These are phyloP conservation scores for Antitype chi DNA, from an alignment of 2,888 invertebrate genomes.

Conservation along the genomic window DNA sequence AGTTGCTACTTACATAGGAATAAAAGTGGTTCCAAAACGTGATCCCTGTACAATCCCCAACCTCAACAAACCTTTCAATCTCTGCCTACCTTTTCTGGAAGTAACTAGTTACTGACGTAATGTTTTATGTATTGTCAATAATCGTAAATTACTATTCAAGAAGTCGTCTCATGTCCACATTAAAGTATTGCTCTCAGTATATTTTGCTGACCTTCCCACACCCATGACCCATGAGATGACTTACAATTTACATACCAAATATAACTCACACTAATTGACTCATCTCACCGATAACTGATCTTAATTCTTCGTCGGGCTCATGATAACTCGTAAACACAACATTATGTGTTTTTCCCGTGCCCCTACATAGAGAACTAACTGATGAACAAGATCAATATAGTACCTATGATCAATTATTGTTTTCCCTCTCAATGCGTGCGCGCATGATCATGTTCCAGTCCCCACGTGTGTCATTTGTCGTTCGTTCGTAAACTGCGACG, in stretches of 20 bases:
- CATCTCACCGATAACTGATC: slow-evolving; percentile 41
- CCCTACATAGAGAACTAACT: slow-evolving; percentile 1
- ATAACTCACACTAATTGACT: slow-evolving; percentile 26
- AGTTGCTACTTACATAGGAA: too few relatives aligned
- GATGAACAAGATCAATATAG: slow-evolving; percentile 22
- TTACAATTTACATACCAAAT: slow-evolving; percentile 11
- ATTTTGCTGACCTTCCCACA: slow-evolving; percentile 12
- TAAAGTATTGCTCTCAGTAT: neutral
- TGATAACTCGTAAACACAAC: slow-evolving; percentile 32
- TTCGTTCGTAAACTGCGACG: slow-evolving; percentile 64
- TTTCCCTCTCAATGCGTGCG: slow-evolving; percentile 38
- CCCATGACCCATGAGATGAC: neutral
- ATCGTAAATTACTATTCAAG: neutral
- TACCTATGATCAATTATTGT: slow-evolving; percentile 36
- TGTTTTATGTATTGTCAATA: neutral
- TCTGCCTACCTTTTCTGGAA: neutral
- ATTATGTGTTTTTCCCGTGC: slow-evolving; percentile 24
- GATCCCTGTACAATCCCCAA: too few relatives aligned
- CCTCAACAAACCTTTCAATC: neutral
- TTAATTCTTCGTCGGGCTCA: slow-evolving; percentile 39
- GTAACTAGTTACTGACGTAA: too few relatives aligned
- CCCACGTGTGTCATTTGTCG: slow-evolving; percentile 69
- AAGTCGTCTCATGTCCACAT: neutral
- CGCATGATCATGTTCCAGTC: slow-evolving; percentile 38
- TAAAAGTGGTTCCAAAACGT: too few relatives aligned